Conservation (phyloP, 1,140 invertebrate genomes). For the Conus betulinus region DNA sequence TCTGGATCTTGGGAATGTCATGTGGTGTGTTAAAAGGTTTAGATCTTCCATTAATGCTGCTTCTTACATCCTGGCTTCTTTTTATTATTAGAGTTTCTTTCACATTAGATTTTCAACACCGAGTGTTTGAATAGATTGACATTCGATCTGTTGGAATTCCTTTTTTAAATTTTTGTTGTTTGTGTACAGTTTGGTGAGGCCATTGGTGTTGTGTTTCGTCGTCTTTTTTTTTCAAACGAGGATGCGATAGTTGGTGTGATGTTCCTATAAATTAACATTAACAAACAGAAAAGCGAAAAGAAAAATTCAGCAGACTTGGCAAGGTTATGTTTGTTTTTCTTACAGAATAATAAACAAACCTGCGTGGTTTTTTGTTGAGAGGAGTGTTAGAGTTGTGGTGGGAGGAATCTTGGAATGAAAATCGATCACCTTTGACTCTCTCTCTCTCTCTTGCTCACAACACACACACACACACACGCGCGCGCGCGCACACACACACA, state of each 20-base stretch:
- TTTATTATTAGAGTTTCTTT: too few species aligned
- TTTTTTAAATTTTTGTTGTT: neutral
- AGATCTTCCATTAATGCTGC: neutral
- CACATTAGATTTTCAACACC: too few species aligned
- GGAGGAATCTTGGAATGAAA: neutral
- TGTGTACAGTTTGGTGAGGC: neutral
- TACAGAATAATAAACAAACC: neutral
- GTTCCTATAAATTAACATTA: conserved; percentile 4
- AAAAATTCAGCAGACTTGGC: neutral
- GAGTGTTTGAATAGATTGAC: too few species aligned
- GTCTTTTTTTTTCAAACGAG: conserved; percentile 6
- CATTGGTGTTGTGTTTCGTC: neutral
- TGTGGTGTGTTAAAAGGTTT: too few species aligned
- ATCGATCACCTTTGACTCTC: conserved; percentile 13
- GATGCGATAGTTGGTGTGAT: neutral
- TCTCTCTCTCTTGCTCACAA: conserved; percentile 4
- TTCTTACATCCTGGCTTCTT: neutral
- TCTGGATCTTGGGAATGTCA: too few species aligned
- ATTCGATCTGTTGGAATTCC: neutral
- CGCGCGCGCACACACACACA: too few species aligned
- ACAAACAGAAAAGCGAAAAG: neutral
- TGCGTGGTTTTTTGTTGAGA: neutral
- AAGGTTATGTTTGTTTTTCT: neutral
- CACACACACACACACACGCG: too few species aligned
- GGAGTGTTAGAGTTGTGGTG: neutral